phyloP scores from a whole-genome alignment of 2,113 vertebrate species.

The Tiliqua scincoides region DNA sequence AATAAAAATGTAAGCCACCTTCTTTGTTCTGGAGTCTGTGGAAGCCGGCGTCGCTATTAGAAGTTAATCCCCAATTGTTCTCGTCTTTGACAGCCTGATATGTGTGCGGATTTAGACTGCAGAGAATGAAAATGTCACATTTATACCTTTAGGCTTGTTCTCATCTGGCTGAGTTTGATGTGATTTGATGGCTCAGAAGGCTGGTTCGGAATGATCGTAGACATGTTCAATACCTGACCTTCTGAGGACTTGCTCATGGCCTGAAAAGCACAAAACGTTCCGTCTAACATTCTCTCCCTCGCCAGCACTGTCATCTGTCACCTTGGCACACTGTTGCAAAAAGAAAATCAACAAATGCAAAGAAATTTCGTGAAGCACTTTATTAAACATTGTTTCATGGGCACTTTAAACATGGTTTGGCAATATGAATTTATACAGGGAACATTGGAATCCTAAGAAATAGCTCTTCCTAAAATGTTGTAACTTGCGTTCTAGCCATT shows the following conservation, averaged over 20 bases:
- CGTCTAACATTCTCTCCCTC: slow-evolving; percentile 30
- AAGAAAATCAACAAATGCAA: slow-evolving; percentile 7
- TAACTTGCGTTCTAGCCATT: neutral
- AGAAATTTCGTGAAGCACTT: neutral
- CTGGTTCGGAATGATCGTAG: slow-evolving; percentile 59
- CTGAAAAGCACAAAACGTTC: slow-evolving; percentile 53
- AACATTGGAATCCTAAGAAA: neutral
- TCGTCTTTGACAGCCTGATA: slow-evolving; percentile 48
- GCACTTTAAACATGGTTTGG: neutral
- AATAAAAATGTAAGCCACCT: slow-evolving; percentile 38
- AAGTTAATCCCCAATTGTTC: slow-evolving; percentile 55
- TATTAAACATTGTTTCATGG: too few species aligned
- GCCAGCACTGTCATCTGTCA: slow-evolving; percentile 30
- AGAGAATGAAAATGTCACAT: slow-evolving; percentile 62
- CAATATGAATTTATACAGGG: neutral
- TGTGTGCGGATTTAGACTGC: slow-evolving; percentile 58
- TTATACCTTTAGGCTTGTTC: slow-evolving; percentile 53
- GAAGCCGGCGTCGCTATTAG: slow-evolving; percentile 27
- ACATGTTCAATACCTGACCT: slow-evolving; percentile 61
- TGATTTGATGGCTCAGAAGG: slow-evolving; percentile 58
- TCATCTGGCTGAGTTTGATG: slow-evolving; percentile 61
- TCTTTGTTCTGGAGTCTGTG: slow-evolving; percentile 36
- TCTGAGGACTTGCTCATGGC: slow-evolving; percentile 52
- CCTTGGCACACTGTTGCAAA: slow-evolving; percentile 9
- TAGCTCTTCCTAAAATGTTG: neutral